These are phyloP conservation scores for Drosophila ironensis DNA, from an alignment of 1,140 invertebrate genomes.

Conservation along the genomic window DNA sequence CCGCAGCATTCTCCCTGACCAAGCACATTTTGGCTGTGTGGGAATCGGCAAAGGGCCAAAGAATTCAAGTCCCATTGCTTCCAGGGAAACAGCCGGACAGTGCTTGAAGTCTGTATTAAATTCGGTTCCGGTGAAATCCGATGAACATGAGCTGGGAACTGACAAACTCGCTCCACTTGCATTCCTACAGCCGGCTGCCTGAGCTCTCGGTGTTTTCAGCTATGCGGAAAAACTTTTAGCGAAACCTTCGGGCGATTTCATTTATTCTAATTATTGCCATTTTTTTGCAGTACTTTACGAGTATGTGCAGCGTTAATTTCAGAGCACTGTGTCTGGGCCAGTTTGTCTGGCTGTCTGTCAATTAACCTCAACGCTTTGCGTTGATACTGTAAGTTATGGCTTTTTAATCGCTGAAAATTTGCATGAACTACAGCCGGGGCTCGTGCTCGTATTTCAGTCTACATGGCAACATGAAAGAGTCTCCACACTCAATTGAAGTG, in stretches of 20 bases:
- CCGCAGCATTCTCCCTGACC: constrained; percentile 36
- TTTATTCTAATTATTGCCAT: constrained; percentile 74
- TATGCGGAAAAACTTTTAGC: constrained; percentile 62
- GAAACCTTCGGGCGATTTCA: constrained; percentile 62
- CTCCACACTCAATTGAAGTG: too few species aligned
- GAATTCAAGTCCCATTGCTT: constrained; percentile 45
- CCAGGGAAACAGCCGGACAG: constrained; percentile 32
- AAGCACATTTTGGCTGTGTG: constrained; percentile 49
- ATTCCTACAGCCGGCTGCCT: constrained; percentile 18
- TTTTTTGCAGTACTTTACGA: constrained; percentile 62
- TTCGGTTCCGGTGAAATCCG: constrained; percentile 62
- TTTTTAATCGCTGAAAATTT: constrained; percentile 78
- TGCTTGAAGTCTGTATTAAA: constrained; percentile 39
- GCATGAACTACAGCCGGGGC: constrained; percentile 53
- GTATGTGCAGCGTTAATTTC: constrained; percentile 55
- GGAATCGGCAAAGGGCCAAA: constrained; percentile 26
- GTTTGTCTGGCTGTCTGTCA: constrained; percentile 71
- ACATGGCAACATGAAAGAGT: too few species aligned
- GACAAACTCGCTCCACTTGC: not conserved
- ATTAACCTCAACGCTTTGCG: constrained; percentile 75
- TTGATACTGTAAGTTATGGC: constrained; percentile 77
- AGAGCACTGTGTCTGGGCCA: constrained; percentile 50
- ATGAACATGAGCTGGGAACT: constrained; percentile 13
- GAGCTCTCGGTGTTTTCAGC: not conserved
- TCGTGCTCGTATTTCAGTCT: constrained; percentile 67